Conservation (phyloP, 2,888 invertebrate species). For the Lathronympha strigana region DNA sequence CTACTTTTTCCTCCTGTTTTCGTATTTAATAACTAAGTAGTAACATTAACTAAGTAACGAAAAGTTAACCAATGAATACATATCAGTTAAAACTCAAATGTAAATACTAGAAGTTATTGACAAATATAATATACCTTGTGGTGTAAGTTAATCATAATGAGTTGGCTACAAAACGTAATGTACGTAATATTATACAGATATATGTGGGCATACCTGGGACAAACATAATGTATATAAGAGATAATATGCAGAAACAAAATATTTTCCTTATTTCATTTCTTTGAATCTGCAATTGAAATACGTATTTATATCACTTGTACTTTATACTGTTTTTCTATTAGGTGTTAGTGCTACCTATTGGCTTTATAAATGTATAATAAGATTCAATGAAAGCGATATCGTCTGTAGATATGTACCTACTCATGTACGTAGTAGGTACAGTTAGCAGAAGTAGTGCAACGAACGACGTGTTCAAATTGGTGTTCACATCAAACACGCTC, state of each 20-base stretch:
- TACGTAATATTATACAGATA: slow-evolving; percentile 25
- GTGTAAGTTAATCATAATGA: slow-evolving; percentile 16
- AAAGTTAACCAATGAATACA: background rate
- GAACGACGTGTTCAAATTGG: no score
- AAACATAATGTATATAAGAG: slow-evolving; percentile 49
- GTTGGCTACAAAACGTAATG: slow-evolving; percentile 21
- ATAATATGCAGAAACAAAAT: slow-evolving; percentile 43
- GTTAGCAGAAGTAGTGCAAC: no score
- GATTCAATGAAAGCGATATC: background rate
- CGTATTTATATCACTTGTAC: slow-evolving; percentile 26
- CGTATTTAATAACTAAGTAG: background rate
- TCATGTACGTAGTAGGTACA: no score
- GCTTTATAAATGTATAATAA: background rate
- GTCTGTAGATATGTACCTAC: background rate
- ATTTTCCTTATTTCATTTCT: slow-evolving; percentile 52
- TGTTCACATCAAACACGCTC: no score
- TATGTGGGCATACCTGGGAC: slow-evolving; percentile 50
- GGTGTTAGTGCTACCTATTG: background rate
- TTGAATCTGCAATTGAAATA: slow-evolving; percentile 55
- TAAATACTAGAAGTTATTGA: slow-evolving; percentile 8
- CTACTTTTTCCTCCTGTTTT: no score
- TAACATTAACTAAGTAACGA: background rate
- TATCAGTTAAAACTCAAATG: background rate
- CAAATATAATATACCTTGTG: slow-evolving; percentile 18
- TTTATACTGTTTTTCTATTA: background rate